phyloP scores from a whole-genome alignment of 2,797 vertebrate species.

The Semaprochilodus insignis region DNA sequence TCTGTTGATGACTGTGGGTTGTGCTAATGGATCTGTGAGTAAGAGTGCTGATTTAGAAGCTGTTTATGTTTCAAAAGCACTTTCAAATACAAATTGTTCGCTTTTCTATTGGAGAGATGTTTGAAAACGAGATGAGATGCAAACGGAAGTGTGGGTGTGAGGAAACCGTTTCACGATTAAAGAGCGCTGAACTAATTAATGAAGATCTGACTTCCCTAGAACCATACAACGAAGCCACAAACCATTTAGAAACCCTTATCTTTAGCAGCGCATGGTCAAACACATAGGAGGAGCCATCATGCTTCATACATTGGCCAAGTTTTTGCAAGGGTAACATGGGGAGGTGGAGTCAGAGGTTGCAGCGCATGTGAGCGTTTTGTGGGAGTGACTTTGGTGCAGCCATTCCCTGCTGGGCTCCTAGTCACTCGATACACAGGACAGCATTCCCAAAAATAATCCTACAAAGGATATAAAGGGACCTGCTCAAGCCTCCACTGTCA shows the following conservation, averaged over 20 bases:
- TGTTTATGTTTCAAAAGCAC: not conserved
- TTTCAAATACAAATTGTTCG: not conserved
- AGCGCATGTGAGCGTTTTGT: slow-evolving; percentile 65
- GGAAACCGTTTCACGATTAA: not conserved
- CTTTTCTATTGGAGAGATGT: not conserved
- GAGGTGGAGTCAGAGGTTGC: slow-evolving; percentile 47
- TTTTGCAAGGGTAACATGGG: slow-evolving; percentile 36
- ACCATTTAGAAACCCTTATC: not conserved
- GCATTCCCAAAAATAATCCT: slow-evolving; percentile 87
- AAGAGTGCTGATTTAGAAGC: not conserved
- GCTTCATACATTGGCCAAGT: slow-evolving; percentile 16
- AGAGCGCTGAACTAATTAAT: no score
- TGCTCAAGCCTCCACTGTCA: slow-evolving; percentile 45
- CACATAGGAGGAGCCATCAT: not conserved
- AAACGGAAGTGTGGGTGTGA: not conserved
- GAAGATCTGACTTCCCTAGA: not conserved
- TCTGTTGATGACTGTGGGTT: slow-evolving; percentile 1
- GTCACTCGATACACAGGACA: slow-evolving; percentile 79
- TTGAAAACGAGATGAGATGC: not conserved
- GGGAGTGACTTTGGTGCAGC: slow-evolving; percentile 64
- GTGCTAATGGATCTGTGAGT: not conserved
- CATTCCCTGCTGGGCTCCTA: slow-evolving; percentile 72
- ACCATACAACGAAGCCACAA: not conserved
- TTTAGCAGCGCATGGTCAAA: not conserved
- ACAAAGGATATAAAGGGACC: slow-evolving; percentile 77